Base-by-base conservation (phyloP, 1,140 invertebrate species). In the Meloidogyne chitwoodi region DNA sequence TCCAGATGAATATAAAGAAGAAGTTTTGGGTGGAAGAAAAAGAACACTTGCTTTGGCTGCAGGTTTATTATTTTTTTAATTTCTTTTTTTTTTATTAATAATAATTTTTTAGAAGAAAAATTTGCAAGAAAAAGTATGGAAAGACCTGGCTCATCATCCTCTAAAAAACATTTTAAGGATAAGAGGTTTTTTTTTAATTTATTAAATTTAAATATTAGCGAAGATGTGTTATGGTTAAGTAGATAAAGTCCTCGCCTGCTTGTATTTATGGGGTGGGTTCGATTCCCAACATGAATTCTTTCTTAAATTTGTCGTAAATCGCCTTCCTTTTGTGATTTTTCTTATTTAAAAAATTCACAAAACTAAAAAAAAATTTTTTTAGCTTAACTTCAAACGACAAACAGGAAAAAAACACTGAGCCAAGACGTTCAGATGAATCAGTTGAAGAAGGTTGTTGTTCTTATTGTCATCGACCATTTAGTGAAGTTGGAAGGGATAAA, bases 1-100 rank as follows among this genome's bases (percentile, higher is more conserved):
- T 41, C 56, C 77, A 14, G 78, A 80, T 31, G 41, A 75, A 38
- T 79, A 69, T 44, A 56, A 70, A 11, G 76, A 79, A 41, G 75
- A 79, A 6, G 73, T 79, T 27, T 41, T 79, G 26, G 70, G 38
- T 38, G 75, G 66, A 63, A 73, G 65, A 44, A 61, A 79, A 26
- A 77, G 73, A 56, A 72, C 65, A 10, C 56, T 78, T 31, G 77
- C 66, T 22, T 24, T 71, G 67, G 67, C 64, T 38, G 31, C 24
- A 29, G 64, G 27, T 44, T 38, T 34, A 26, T 26, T 63, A n/a
- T 27, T 26, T 61, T 76, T 19, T 24, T 38, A 74, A 11, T 63
- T 38, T 2, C 0, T 75, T 75, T 6, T 66, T 22, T 31, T 67
- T 67, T 26, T 10, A 34, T 67, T 31, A 24, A 27, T 10, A 67